A percentile compares a stretch with the other conserved stretches of the same genome.
Conservation (phyloP, 2,888 invertebrate genomes). For the Stegana nigrithorax region DNA sequence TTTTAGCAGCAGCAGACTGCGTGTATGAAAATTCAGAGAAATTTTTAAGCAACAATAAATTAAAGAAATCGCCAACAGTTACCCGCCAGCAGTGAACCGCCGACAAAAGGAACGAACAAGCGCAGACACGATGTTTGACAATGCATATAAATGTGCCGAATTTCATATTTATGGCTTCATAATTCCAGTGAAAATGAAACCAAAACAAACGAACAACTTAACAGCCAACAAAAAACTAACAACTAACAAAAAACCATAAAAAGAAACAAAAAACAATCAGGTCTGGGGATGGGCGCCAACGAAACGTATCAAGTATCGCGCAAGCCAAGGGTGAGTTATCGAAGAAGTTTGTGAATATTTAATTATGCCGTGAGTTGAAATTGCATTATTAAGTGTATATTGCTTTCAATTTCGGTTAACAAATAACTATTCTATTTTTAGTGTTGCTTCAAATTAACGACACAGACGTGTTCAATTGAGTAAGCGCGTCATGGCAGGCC, state of each 20-base stretch:
- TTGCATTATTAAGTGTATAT: too few species aligned
- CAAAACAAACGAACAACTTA: slow-evolving; percentile 28
- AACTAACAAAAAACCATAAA: background rate
- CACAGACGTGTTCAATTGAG: too few species aligned
- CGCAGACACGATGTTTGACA: slow-evolving; percentile 61
- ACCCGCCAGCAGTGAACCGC: slow-evolving; percentile 32
- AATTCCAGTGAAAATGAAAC: slow-evolving; percentile 42
- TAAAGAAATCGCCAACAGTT: slow-evolving; percentile 25
- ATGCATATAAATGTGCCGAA: slow-evolving; percentile 62
- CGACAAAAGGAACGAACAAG: slow-evolving; percentile 28
- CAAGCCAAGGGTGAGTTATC: too few species aligned
- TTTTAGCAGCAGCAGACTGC: too few species aligned
- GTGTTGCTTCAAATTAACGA: too few species aligned
- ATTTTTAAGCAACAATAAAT: slow-evolving; percentile 17
- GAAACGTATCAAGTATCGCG: too few species aligned
- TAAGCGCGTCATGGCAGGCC: too few species aligned
- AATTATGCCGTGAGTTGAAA: too few species aligned
- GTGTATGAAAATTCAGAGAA: background rate
- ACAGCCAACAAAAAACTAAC: background rate
- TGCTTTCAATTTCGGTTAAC: too few species aligned
- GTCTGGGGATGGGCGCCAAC: too few species aligned
- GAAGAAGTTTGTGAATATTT: too few species aligned
- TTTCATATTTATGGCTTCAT: slow-evolving; percentile 64
- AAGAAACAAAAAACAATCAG: background rate
- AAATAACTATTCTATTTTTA: too few species aligned